These are phyloP conservation scores for Drosophila lacertosa DNA, from an alignment of 1,140 invertebrate genomes.

Conservation along the genomic window DNA sequence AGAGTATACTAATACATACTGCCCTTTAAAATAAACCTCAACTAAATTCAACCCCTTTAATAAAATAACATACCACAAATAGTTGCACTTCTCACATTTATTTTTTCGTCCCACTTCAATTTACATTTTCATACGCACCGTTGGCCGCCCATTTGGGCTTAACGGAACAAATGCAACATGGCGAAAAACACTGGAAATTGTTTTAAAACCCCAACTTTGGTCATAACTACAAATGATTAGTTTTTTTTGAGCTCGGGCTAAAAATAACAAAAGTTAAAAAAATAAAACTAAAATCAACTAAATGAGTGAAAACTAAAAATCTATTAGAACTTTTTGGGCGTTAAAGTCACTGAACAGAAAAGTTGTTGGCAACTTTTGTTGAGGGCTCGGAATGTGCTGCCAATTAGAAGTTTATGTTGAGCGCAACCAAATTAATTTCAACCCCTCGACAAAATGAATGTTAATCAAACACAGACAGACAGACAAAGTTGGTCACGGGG, in stretches of 20 bases:
- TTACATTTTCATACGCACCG: background rate
- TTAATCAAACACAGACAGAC: constrained; percentile 56
- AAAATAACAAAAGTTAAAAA: constrained; percentile 12
- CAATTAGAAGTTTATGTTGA: constrained; percentile 79
- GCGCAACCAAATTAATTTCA: constrained; percentile 69
- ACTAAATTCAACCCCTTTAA: too few species aligned
- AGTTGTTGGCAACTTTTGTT: constrained; percentile 35
- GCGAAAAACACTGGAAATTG: constrained; percentile 2
- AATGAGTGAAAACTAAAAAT: constrained; percentile 82
- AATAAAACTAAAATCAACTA: background rate
- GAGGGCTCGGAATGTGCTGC: constrained; percentile 69
- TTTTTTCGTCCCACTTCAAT: too few species aligned
- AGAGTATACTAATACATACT: too few species aligned
- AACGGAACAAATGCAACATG: background rate
- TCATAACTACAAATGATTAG: constrained; percentile 71
- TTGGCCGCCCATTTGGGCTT: background rate
- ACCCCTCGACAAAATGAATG: constrained; percentile 41
- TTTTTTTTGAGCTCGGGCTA: constrained; percentile 32
- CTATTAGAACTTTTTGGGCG: constrained; percentile 74
- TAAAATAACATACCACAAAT: too few species aligned
- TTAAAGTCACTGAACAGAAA: constrained; percentile 46
- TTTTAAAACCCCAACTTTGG: constrained; percentile 38
- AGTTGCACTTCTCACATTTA: too few species aligned
- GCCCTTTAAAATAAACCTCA: too few species aligned
- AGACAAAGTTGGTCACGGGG: background rate